Evolutionary conservation across 1,140 invertebrate genomes (phyloP), one percentile per base, ranked within the genome.

Genomic region (Ceratitis capitata): DNA sequence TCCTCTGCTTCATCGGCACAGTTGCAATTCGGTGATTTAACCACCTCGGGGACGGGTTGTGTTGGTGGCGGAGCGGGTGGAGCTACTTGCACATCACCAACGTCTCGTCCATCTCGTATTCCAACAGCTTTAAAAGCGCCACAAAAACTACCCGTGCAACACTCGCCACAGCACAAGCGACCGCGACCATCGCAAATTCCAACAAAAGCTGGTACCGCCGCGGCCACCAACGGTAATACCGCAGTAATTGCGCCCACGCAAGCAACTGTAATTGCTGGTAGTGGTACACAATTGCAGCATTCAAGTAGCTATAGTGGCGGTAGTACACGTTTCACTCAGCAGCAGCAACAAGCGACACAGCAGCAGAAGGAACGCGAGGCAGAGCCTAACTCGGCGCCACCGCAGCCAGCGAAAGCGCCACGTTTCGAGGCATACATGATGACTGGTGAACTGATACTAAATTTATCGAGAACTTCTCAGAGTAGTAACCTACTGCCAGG

Each of bases 391-490:
- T 91, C 89, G 78, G 89, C 87, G 82, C 89, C 88, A 86, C 93
- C 86, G 86, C 93, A 86, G 87, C 92, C 86, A 89, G 93, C 89
- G 90, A 91, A 92, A 84, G 90, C 91, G 69, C 93, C 91, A 69
- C 93, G 95, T 88, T 98, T 97, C 92, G 98, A 98, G 92, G 97
- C 97, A 29, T 98, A 97, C 93, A 97, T 98, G 95, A 98, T 99
- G 98, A 98, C 98, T n/a, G 98, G 98, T 12, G 97, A 98, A 90
- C 93, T 98, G 86, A 98, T 98, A 92, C 93, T 99, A 83, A 98
- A 98, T 92, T 93, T 98, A 83, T 97, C 97, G 35, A 93, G 96
- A 84, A 96, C 96, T 26, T 94, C 95, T 53, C 95, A 95, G 87
- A 94, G 93, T 87, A 93, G 93, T 82, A 92, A 93, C 87, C 91